Percentiles rank a stretch among this genome's conserved stretches.
phyloP scores from a whole-genome alignment of 2,797 vertebrate genomes.

The Eurystomus glaucurus region DNA sequence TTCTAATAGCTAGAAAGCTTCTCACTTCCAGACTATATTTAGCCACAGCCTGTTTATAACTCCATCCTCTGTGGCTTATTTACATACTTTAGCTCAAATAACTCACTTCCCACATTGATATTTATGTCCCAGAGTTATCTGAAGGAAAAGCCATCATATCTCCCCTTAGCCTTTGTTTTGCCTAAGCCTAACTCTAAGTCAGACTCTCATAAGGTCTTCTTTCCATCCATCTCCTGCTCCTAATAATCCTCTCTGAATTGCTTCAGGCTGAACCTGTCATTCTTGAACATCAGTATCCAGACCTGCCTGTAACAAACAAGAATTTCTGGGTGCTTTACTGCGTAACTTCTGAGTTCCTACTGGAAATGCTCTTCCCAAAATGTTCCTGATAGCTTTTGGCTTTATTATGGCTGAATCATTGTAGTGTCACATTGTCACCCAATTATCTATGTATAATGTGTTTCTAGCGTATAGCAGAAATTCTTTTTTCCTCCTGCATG shows the following conservation, averaged over 20 bases:
- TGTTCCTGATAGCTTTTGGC: not conserved
- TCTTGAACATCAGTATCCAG: not conserved
- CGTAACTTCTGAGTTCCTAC: not conserved
- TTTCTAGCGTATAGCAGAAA: not conserved
- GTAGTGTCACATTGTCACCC: not conserved
- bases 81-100: not conserved
- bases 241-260: not conserved
- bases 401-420: not conserved
- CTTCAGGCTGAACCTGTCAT: not conserved
- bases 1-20: not conserved
- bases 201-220: not conserved
- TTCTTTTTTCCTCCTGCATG: not conserved
- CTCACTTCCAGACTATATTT: not conserved
- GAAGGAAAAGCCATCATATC: not conserved
- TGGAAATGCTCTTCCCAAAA: not conserved
- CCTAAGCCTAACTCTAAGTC: not conserved
- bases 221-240: not conserved
- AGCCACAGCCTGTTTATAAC: not conserved
- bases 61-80: not conserved
- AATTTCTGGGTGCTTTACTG: not conserved
- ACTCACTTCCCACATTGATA: not conserved
- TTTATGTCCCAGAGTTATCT: not conserved
- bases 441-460: not conserved
- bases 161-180: not conserved
- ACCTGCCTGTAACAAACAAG: not conserved